A percentile compares a stretch with the other conserved stretches of the same genome.
Conservation (phyloP, 1,140 invertebrate species). For the Trichonephila inaurata region DNA sequence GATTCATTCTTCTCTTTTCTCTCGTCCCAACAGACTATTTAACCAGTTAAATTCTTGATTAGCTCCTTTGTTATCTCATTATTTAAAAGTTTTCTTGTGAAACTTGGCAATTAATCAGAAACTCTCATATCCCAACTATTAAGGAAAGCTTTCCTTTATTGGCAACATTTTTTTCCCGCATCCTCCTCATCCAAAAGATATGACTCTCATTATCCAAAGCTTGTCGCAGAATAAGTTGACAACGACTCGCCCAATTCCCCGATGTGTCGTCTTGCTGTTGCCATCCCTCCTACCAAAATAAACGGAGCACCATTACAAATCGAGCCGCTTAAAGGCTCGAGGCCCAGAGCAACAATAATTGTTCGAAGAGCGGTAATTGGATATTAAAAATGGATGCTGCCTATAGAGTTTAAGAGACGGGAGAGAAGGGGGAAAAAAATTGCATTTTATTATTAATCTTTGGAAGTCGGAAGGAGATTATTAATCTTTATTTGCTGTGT, state of each 20-base stretch:
- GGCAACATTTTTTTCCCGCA: not conserved
- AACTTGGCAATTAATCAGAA: not conserved
- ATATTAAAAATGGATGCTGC: slow-evolving; percentile 68
- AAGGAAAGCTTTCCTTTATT: not conserved
- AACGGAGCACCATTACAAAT: slow-evolving; percentile 53
- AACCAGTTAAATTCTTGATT: not conserved
- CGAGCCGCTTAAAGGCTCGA: not conserved
- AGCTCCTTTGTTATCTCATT: not conserved
- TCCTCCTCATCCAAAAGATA: not conserved
- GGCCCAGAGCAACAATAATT: slow-evolving; percentile 60
- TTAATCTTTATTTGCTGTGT: slow-evolving; percentile 65
- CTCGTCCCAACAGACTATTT: too few relatives aligned
- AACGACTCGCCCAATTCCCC: slow-evolving; percentile 39
- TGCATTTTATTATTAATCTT: slow-evolving; percentile 66
- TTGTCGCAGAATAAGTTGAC: slow-evolving; percentile 20
- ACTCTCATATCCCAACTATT: slow-evolving; percentile 10
- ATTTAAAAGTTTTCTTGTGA: not conserved
- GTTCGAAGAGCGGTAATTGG: slow-evolving; percentile 67
- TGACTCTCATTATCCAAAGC: slow-evolving; percentile 19
- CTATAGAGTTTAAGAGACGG: not conserved
- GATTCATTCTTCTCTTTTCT: too few relatives aligned
- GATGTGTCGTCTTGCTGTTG: not conserved
- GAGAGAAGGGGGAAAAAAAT: slow-evolving; percentile 24
- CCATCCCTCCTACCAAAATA: slow-evolving; percentile 40
- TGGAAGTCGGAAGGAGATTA: slow-evolving; percentile 27